Evolutionary conservation across 2,888 invertebrate genomes (phyloP), one percentile per base, ranked within the genome.

Genomic region (Nemoura dubitans): DNA sequence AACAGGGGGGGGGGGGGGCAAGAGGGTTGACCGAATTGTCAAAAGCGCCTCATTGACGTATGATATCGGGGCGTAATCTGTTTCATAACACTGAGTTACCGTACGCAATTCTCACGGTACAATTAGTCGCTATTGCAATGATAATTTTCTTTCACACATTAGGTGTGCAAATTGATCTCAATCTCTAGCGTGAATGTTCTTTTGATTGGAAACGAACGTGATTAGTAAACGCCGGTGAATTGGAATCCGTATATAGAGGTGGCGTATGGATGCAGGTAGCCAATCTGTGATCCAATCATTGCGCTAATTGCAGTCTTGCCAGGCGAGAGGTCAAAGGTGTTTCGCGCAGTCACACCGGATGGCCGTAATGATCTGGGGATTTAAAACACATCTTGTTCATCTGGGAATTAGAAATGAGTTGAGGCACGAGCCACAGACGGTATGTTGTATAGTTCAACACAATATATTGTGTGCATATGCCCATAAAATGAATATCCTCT

Each of bases 151-250:
- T 78, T 78, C 78, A 78, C 78, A 78, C 78, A 28, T 78, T 78
- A 10, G 78, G 28, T 27, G 78, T 26, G 27, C 26, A 28, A 78
- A 78, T 10, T 27, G 26, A 27, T 78, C 78, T 7, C 26, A 78
- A 28, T 27, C 28, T 27, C 2, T 3, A 78, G 26, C 78, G 78
- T 28, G 28, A 26, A 28, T 27, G 26, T 7, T 78, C 27, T 78
- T 78, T 28, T 26, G 78, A 78, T 78, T 78, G 28, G 78, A 14
- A 78, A 16, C 78, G 78, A 78, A 14, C 59, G 59, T 59, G 59
- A 59, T 10, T 7, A 10, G 59, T 59, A 14, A 21, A 16, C 16
- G 14, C 21, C 59, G 59, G 59, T 21, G 21, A 14, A 21, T 59
- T 59, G 21, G 59, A 10, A 21, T 59, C 16, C 59, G 59, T 21